phyloP scores from a whole-genome alignment of 2,797 vertebrate genomes.

The Lepidocolaptes lacrymiger region DNA sequence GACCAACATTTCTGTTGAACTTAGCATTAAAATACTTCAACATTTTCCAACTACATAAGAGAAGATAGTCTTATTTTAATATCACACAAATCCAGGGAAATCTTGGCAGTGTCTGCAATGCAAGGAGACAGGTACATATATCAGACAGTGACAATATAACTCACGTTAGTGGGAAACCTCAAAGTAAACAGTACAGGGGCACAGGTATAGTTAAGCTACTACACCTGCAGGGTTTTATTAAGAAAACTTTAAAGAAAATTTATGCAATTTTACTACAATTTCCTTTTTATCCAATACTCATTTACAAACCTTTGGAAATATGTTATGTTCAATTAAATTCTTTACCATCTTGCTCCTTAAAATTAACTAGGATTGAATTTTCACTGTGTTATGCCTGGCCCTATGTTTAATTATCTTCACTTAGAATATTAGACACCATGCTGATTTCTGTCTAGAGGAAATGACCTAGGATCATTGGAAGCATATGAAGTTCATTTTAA shows the following conservation, averaged over 20 bases:
- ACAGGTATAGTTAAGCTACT: neutral
- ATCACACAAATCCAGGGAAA: neutral
- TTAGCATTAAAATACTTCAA: neutral
- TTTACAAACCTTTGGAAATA: constrained; percentile 42
- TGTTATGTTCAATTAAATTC: constrained; percentile 2
- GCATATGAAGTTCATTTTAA: constrained; percentile 66
- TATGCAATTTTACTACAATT: constrained; percentile 14
- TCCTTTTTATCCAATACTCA: constrained; percentile 23
- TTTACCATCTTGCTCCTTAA: constrained; percentile 32
- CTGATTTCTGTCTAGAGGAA: constrained; percentile 70
- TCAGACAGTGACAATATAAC: neutral
- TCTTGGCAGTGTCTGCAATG: neutral
- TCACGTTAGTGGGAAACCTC: neutral
- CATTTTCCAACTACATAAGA: neutral
- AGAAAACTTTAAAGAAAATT: neutral
- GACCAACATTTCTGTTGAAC: neutral
- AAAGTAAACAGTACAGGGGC: neutral
- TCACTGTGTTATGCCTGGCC: constrained; percentile 17
- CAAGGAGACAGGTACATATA: neutral
- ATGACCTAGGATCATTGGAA: constrained; percentile 66
- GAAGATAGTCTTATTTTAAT: neutral
- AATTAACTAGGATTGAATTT: constrained; percentile 39
- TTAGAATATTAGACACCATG: constrained; percentile 61
- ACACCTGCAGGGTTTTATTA: neutral
- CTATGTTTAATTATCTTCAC: constrained; percentile 41